Evolutionary conservation across 2,888 invertebrate species (phyloP), one percentile per base, ranked within the genome.

Genomic region (Allolobophora icterica): DNA sequence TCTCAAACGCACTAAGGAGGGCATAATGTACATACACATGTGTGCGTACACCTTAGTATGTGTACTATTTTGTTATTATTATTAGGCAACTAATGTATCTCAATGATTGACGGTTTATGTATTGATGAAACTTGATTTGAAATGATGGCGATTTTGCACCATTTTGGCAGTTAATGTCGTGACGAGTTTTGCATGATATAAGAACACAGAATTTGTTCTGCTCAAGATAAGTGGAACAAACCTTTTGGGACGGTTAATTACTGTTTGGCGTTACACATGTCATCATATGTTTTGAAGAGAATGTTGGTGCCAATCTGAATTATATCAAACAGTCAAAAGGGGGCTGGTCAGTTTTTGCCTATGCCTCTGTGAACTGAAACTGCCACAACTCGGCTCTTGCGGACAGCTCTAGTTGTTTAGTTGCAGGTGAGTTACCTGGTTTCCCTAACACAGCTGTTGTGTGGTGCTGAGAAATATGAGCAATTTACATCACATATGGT

Each of bases 81-180:
- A 71, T 71, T 71, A 71, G 71, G 71, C 71, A 71, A 71, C 71
- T 71, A 71, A 71, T 71, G 71, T 71, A 71, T 71, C 71, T 71
- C 71, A 71, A 30, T 71, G 71, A 71, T 71, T 71, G 71, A 71
- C 71, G 30, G 13, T 71, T 30, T n/a, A n/a, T 13, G 71, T 71
- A 71, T 6, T 71, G 71, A 71, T n/a, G n/a, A 71, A 71, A 71
- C 71, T 71, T 71, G 71, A 71, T 71, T 71, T 71, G 30, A 71
- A 71, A 24, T 21, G 21, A 30, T 71, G 71, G n/a, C n/a, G 71
- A n/a, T 71, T n/a, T 71, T 71, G 30, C n/a, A 13, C 71, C n/a
- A n/a, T 30, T 71, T 71, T 71, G 71, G 30, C n/a, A n/a, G 30
- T 71, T 71, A n/a, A 71, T n/a, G 13, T n/a, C 17, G 13, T n/a